Evolutionary conservation across 2,888 invertebrate species (phyloP).

Genomic region (Noctuana brunneofusca): DNA sequence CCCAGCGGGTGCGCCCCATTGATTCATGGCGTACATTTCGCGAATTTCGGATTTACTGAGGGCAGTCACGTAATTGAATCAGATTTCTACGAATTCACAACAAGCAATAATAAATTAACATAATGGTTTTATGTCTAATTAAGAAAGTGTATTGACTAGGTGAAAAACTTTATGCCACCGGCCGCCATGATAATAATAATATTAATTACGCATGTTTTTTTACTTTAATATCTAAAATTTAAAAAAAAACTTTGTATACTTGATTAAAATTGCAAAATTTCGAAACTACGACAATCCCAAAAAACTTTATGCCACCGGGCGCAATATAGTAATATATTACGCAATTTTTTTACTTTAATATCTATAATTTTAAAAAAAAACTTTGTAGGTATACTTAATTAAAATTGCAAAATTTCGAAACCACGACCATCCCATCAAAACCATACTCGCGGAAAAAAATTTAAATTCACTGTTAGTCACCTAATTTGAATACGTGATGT

Average conservation of each 20-base stretch:
- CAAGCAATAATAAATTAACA: neutral
- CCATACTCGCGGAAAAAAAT: neutral
- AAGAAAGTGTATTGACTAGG: neutral
- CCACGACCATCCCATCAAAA: neutral
- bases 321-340: too few relatives aligned
- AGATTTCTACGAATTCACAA: neutral
- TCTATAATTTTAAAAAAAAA: too few relatives aligned
- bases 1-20: slow-evolving; percentile 8
- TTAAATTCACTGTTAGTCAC: neutral
- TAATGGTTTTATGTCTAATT: neutral
- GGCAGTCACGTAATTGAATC: slow-evolving; percentile 18
- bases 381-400: too few relatives aligned
- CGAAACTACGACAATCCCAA: too few relatives aligned
- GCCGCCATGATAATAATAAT: neutral
- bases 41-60: slow-evolving; percentile 19
- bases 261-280: too few relatives aligned
- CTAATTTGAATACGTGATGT: neutral
- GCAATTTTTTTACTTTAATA: too few relatives aligned
- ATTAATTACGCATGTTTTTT: too few relatives aligned
- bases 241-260: too few relatives aligned
- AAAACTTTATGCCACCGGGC: too few relatives aligned
- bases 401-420: too few relatives aligned
- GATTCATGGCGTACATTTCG: slow-evolving; percentile 20
- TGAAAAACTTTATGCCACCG: neutral
- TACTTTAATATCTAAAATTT: too few relatives aligned